phyloP scores from a whole-genome alignment of 2,888 invertebrate genomes.

The Lamproptera curius region DNA sequence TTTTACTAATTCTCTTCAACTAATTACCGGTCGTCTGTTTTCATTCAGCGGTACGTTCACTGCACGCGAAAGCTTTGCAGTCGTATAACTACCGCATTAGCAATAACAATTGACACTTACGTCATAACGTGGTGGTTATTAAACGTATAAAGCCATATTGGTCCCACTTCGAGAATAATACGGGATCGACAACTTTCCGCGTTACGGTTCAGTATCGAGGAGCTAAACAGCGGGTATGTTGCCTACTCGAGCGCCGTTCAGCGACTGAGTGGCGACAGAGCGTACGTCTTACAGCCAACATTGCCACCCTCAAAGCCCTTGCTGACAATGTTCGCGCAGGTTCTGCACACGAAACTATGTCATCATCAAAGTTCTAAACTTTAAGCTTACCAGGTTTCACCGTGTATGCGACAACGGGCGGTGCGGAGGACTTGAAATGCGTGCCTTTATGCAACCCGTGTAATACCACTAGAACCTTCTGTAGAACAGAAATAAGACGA shows the following conservation, averaged over 20 bases:
- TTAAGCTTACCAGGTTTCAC: background rate
- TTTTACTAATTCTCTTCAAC: too few relatives aligned
- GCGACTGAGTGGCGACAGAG: constrained; percentile 36
- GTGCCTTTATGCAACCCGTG: constrained; percentile 1
- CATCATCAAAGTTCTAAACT: constrained; percentile 28
- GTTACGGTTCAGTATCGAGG: constrained; percentile 32
- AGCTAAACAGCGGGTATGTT: constrained; percentile 28
- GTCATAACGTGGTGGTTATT: too few relatives aligned
- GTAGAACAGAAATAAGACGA: too few relatives aligned
- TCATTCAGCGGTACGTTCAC: background rate
- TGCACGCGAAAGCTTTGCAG: background rate
- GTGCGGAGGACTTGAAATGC: constrained; percentile 2
- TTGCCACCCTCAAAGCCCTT: constrained; percentile 31
- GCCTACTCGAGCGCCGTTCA: constrained; percentile 33
- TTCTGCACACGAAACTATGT: constrained; percentile 20
- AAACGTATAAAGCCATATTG: too few relatives aligned
- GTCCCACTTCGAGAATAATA: background rate
- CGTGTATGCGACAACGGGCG: background rate
- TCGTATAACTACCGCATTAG: background rate
- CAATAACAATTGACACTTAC: background rate
- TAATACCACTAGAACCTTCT: background rate
- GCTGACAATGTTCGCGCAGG: constrained; percentile 23
- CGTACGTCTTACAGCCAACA: constrained; percentile 26
- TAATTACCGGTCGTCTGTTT: too few relatives aligned
- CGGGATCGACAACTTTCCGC: constrained; percentile 29